Percentiles rank a stretch among this genome's conserved stretches.
These are phyloP conservation scores for Diprion similis DNA, from an alignment of 1,140 invertebrate genomes.

Conservation along the genomic window DNA sequence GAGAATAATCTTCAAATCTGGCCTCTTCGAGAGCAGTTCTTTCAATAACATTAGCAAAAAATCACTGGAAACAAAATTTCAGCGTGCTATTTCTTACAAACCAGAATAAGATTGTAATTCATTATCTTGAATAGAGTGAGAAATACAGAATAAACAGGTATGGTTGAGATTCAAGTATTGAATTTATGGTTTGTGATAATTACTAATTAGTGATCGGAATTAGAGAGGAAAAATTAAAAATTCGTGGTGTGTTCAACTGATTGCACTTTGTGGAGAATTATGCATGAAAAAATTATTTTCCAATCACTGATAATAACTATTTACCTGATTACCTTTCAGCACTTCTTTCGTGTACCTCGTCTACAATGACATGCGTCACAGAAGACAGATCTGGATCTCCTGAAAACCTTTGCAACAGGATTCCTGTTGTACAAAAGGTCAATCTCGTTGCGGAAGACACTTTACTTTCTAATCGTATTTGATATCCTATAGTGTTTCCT, in stretches of 20 bases:
- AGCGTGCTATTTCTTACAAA: slow-evolving; percentile 33
- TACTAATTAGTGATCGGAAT: neutral
- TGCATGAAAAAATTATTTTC: slow-evolving; percentile 14
- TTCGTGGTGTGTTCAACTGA: neutral
- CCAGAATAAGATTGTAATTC: neutral
- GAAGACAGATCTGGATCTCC: slow-evolving; percentile 74
- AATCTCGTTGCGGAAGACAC: slow-evolving; percentile 78
- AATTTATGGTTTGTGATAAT: neutral
- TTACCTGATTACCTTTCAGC: slow-evolving; percentile 70
- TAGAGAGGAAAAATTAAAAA: neutral
- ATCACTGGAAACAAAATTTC: slow-evolving; percentile 65
- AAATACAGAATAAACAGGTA: slow-evolving; percentile 19
- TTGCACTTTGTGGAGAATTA: slow-evolving; percentile 38
- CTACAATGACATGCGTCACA: slow-evolving; percentile 82
- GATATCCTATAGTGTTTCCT: slow-evolving; percentile 85
- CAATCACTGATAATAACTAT: neutral
- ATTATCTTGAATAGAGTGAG: too few relatives aligned
- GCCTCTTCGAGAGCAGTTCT: slow-evolving; percentile 71
- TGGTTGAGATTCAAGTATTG: slow-evolving; percentile 11
- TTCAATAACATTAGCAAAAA: slow-evolving; percentile 83
- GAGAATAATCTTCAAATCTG: slow-evolving; percentile 80
- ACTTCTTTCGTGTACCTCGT: slow-evolving; percentile 92
- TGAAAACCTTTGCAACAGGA: slow-evolving; percentile 81
- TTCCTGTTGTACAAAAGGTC: slow-evolving; percentile 91
- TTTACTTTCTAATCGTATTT: slow-evolving; percentile 82